Percentiles rank a stretch among this genome's conserved stretches.
phyloP scores from a whole-genome alignment of 2,888 invertebrate species.

The Tryphoninae sp. region DNA sequence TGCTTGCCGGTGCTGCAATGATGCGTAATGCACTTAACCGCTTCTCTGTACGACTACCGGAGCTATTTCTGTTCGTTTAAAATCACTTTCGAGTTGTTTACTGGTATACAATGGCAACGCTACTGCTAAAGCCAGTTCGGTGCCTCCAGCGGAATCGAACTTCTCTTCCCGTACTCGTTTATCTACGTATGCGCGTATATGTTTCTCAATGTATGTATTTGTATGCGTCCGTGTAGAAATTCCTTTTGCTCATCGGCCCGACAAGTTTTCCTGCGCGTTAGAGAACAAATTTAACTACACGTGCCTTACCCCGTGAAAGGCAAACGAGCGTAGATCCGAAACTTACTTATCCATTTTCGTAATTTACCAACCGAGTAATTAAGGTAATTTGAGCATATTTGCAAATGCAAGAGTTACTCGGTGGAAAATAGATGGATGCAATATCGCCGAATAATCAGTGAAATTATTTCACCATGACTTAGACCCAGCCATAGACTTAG shows the following conservation, averaged over 20 bases:
- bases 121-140: slow-evolving; percentile 4
- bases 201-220: neutral
- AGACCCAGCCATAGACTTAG: too few species aligned
- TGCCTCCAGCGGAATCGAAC: neutral
- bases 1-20: slow-evolving; percentile 38
- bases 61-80: slow-evolving; percentile 39
- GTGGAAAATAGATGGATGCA: neutral
- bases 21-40: slow-evolving; percentile 51
- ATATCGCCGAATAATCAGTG: neutral
- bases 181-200: neutral
- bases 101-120: slow-evolving; percentile 7
- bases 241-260: neutral
- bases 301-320: neutral
- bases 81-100: slow-evolving; percentile 48
- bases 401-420: neutral
- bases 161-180: too few species aligned
- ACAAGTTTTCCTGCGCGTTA: slow-evolving; percentile 4
- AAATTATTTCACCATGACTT: neutral
- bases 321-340: neutral
- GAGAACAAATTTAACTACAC: neutral
- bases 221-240: neutral
- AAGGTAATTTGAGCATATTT: slow-evolving; percentile 17
- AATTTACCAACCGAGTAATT: slow-evolving; percentile 7
- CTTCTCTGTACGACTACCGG: slow-evolving; percentile 22
- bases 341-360: slow-evolving; percentile 2